These are phyloP conservation scores for Megalopta genalis DNA, from an alignment of 1,140 invertebrate species.

Conservation along the genomic window DNA sequence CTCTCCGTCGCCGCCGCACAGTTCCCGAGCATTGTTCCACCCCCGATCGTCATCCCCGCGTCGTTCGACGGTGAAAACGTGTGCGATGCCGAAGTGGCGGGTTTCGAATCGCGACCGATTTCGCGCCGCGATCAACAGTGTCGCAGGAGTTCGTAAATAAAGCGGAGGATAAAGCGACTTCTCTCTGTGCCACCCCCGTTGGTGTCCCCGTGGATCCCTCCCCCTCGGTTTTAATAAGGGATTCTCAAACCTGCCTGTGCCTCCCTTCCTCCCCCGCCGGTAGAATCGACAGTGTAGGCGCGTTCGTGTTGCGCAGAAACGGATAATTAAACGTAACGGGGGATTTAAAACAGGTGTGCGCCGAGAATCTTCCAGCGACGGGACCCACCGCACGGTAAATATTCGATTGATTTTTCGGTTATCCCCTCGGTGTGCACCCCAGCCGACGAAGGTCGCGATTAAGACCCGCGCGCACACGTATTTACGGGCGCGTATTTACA, in stretches of 20 bases:
- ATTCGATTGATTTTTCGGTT: not conserved
- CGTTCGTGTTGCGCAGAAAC: slow-evolving; percentile 21
- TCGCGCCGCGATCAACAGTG: slow-evolving; percentile 52
- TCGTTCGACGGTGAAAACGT: slow-evolving; percentile 1
- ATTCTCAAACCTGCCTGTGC: too few species aligned
- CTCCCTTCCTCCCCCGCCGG: not conserved
- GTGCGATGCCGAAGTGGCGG: slow-evolving; percentile 39
- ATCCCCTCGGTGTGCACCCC: too few species aligned
- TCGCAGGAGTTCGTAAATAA: slow-evolving; percentile 18
- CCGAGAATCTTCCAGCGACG: not conserved
- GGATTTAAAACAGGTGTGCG: slow-evolving; percentile 56
- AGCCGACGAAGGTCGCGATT: too few species aligned
- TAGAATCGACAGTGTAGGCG: slow-evolving; percentile 35
- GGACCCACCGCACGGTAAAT: slow-evolving; percentile 1
- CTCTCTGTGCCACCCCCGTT: not conserved
- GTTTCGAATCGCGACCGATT: slow-evolving; percentile 39
- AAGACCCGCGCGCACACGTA: too few species aligned
- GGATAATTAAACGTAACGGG: slow-evolving; percentile 37
- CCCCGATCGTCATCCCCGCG: not conserved
- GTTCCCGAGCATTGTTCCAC: too few species aligned
- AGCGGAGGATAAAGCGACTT: slow-evolving; percentile 24
- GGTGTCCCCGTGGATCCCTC: not conserved
- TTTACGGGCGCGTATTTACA: not conserved
- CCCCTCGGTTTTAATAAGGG: too few species aligned
- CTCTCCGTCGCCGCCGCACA: not conserved